Evolutionary conservation across 1,140 invertebrate species (phyloP), one percentile per base, ranked within the genome.

Genomic region (Eueides isabella): DNA sequence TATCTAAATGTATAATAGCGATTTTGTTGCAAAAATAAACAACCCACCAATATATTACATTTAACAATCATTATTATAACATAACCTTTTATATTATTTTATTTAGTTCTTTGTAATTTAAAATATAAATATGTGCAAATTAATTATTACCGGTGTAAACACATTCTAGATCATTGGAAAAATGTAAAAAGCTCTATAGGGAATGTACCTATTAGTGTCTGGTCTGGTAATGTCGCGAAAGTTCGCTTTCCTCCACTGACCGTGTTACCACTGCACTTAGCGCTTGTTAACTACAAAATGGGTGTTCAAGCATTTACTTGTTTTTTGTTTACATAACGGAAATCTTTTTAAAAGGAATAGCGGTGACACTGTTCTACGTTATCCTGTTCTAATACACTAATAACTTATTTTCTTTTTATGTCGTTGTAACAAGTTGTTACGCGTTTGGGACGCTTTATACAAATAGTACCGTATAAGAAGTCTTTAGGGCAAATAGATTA

Each of bases 181-280:
- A 55, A 55, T 55, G 19, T 55, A 55, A 55, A 55, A 55, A 55
- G 48, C 19, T 61, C 48, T 63, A 55, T 61, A 69, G 67, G 67
- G 48, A 16, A 16, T 26, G 30, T 33, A 62, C 55, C n/a, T n/a
- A n/a, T n/a, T 48, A 74, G 66, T 48, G 64, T 64, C 33, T 66
- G 72, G 64, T 64, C 33, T 66, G 72, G 4, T 26, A 38, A 63
- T 74, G 75, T 73, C 69, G 75, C 76, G 76, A 80, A 78, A 80
- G 79, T 72, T 41, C 76, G 74, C 76, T 80, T 80, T 78, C 76
- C 70, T 76, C 67, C 65, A 16, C 23, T 78, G 74, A 80, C 76
- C 74, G 76, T 75, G 79, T 80, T 76, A 78, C 68, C 70, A 55
- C 44, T 16, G 65, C 65, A 72, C 31, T 74, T 74, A 68, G 66